Evolutionary conservation across 2,797 vertebrate species (phyloP), one percentile per base, ranked within the genome.

Genomic region (Ispidina picta): DNA sequence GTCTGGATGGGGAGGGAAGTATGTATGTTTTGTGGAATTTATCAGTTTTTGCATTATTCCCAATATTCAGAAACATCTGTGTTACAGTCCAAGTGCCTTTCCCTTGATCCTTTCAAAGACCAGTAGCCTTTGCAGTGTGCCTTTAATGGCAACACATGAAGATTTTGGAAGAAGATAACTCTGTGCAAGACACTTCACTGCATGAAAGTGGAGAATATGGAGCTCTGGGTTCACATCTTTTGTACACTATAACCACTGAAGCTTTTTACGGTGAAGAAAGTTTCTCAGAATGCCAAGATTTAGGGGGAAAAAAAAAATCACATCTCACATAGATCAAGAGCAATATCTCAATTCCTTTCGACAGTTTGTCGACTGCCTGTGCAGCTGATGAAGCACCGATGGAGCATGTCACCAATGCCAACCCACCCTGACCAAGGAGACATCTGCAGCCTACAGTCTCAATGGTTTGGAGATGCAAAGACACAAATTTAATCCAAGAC

Each of bases 1-100:
- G 10, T 54, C 48, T 29, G 9, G 2, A 9, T 0, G 31, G 9
- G 29, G 6, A 8, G 1, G 2, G 3, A 33, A 1, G 23, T 1
- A 10, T 5, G 1, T 17, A 43, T 62, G 17, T 39, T 69, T 20
- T 13, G 20, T 33, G 31, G 66, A 51, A 37, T 71, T 83, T 10
- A 23, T 16, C 15, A 56, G 37, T 15, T 31, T 68, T 56, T 33
- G 8, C 44, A 51, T 31, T n/a, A 20, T 12, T 23, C 58, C 46
- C 9, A 54, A 3, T 13, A 63, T 17, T 78, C 54, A 65, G 39
- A 68, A 79, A 28, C 37, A 35, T 6, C 15, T 59, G 23, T 31
- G 71, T 64, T 44, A 49, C 6, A 8, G 6, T 20, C 43, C 49
- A 20, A 4, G 28, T 6, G 33, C 31, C 26, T 23, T 20, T 31